Base-by-base conservation (phyloP, 2,113 vertebrate genomes). In the Noturus placidus region DNA sequence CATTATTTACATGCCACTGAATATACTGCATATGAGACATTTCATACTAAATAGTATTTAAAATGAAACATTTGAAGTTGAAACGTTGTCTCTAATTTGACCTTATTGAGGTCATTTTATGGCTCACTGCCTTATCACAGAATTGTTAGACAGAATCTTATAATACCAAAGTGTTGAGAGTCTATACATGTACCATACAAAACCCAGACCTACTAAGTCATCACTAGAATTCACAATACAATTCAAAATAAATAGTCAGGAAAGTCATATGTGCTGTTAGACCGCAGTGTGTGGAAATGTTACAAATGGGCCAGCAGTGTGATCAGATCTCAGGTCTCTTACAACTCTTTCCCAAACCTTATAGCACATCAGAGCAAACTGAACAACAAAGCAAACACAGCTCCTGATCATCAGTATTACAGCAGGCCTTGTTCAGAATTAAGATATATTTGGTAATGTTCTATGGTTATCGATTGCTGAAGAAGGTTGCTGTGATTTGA, bases 381-480 rank as follows among this genome's bases (percentile, higher is more conserved):
- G 77, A 76, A 70, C 65, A 82, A 89, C 86, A 89, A 85, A 88
- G 80, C n/a, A 84, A 77, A 69, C 63, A 42, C 61, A 50, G 35
- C 50, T 38, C 72, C 46, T 54, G 42, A 63, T 83, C 85, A 65
- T 83, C 80, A 35, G 61, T 46, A 20, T 59, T 78, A 86, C 72
- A 85, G 50, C 52, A 59, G 72, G 76, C 22, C 70, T 20, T 50
- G 79, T 74, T 67, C 38, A n/a, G 61, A 87, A 89, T 90, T 83
- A 91, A 89, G 83, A 87, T 90, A 77, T 83, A 35, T 86, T 89
- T 83, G 88, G 74, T 79, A 88, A 38, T 11, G 20, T 33, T 84
- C 81, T 86, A 77, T 89, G 77, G 61, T 72, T 91, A 92, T 91
- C 80, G 89, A 91, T 91, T 86, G 81, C 42, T 22, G 54, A 38